Evolutionary conservation across 1,140 invertebrate species (phyloP).

Genomic region (Caligus rogercresseyi): DNA sequence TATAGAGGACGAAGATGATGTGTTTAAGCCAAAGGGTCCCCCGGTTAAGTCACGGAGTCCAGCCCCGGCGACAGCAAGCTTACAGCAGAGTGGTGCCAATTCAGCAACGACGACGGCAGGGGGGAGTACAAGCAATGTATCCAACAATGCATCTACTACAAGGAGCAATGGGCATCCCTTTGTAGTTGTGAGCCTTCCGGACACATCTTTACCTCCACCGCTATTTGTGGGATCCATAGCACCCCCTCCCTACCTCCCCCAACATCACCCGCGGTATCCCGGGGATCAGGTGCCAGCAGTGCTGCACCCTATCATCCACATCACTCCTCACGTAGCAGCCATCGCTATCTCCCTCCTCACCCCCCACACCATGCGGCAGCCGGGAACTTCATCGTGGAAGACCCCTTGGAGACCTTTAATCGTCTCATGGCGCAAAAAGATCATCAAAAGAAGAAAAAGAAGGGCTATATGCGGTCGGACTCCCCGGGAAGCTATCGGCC

Average conservation of each 20-base stretch:
- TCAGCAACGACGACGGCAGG: not conserved
- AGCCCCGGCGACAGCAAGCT: not conserved
- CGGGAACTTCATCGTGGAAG: not conserved
- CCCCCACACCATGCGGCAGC: not conserved
- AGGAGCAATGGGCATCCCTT: not conserved
- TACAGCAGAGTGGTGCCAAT: not conserved
- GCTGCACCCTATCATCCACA: not conserved
- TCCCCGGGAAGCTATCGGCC: not conserved
- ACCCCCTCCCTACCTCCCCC: not conserved
- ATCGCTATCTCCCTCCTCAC: not conserved
- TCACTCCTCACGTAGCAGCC: not conserved
- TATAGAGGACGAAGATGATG: not conserved
- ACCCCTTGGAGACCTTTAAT: conserved; percentile 11
- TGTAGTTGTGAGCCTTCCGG: not conserved
- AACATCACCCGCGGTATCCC: not conserved
- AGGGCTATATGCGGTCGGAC: not conserved
- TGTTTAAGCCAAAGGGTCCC: not conserved
- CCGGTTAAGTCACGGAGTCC: not conserved
- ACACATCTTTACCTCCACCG: conserved; percentile 9
- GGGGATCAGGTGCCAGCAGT: not conserved
- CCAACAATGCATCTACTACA: too few relatives aligned
- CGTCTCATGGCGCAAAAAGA: conserved; percentile 1
- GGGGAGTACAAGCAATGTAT: too few relatives aligned
- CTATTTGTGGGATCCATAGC: not conserved
- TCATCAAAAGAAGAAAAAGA: not conserved